These are phyloP conservation scores for Ladona fulva DNA, from an alignment of 1,140 invertebrate species.

Conservation along the genomic window DNA sequence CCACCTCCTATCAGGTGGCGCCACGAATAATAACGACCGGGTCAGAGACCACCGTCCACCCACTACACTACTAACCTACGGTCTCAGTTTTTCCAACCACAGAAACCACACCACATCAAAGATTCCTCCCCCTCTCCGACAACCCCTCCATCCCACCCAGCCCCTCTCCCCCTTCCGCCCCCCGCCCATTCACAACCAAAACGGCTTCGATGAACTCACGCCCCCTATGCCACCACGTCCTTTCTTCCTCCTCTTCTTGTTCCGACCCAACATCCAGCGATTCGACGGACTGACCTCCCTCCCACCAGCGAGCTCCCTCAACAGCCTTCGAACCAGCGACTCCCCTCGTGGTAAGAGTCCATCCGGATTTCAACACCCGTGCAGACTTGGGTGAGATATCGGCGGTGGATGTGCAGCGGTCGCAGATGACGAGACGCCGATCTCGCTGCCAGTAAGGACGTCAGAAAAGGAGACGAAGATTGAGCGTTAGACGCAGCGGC, in stretches of 20 bases:
- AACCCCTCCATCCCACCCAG: background rate
- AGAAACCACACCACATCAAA: background rate
- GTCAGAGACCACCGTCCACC: no score
- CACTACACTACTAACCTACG: no score
- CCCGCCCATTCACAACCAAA: background rate
- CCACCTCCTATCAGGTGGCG: background rate
- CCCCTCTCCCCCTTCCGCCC: background rate
- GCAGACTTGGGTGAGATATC: background rate
- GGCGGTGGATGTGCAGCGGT: background rate
- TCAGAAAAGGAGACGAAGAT: background rate
- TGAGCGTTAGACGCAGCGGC: background rate
- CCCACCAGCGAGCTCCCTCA: background rate
- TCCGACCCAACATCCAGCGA: slow-evolving; percentile 10
- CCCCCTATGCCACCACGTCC: background rate
- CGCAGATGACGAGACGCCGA: no score
- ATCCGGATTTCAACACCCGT: background rate
- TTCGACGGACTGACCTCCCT: slow-evolving; percentile 12
- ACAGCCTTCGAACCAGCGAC: background rate
- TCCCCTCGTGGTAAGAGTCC: slow-evolving; percentile 10
- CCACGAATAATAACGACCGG: no score
- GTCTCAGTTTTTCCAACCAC: background rate
- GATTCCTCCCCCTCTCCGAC: background rate
- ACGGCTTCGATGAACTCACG: background rate
- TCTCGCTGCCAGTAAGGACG: background rate
- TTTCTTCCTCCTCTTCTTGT: background rate